Evolutionary conservation across 2,888 invertebrate species (phyloP), one percentile per base, ranked within the genome.

Genomic region (Drosophila nr. medialis): DNA sequence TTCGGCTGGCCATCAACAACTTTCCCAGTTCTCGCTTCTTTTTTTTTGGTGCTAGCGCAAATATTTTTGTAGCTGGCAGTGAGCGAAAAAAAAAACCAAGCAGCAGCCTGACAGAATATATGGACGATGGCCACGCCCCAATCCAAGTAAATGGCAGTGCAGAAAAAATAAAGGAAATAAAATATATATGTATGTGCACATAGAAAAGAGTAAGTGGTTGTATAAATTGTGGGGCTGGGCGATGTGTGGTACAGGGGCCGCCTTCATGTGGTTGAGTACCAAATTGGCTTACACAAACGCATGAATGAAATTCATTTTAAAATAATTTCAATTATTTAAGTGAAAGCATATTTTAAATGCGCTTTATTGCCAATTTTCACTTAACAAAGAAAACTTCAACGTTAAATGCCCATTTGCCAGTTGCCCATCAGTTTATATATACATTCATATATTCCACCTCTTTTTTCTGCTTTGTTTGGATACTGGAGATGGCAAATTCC

Each of bases 331-430:
- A 89, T 87, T 75, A 82, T 80, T 81, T 85, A 77, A 77, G 60
- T 75, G 68, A 72, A 80, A 82, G 88, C 82, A 89, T 85, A 89
- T 89, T 85, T 84, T 87, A 67, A 85, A 84, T 81, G 76, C 72
- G 71, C 85, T 84, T 89, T 85, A 85, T 87, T 84, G 88, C 72
- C 85, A 81, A 81, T 81, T 84, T 85, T 79, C 73, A 64, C 63
- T 62, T 66, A 65, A 75, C 80, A 77, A 80, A 80, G 80, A 77
- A 77, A 67, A 64, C 59, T 75, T 80, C 45, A 42, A 49, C 70
- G 65, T 75, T 51, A 66, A 76, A 66, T 71, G 62, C 51, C 55
- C 40, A 60, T 75, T 79, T 54, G 34, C 42, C 68, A 48, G 48
- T 53, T 72, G 38, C 32, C 61, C 61, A 8, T 4, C 53, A 55